A percentile compares a stretch with the other conserved stretches of the same genome.
Conservation (phyloP, 2,888 invertebrate species). For the Brachynemurus nebulosus region DNA sequence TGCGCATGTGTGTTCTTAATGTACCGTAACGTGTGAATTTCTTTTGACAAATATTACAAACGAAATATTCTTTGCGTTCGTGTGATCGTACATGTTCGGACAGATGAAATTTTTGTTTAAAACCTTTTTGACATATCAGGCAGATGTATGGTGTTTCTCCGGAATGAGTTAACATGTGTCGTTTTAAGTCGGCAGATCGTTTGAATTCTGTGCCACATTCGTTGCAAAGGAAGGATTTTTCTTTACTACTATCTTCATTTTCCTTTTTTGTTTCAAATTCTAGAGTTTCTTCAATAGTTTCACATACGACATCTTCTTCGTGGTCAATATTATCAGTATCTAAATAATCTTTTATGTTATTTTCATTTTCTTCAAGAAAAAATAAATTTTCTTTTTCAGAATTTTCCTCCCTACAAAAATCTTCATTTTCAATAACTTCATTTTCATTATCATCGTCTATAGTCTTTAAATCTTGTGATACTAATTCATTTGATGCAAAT, state of each 20-base stretch:
- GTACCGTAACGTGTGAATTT: slow-evolving; percentile 18
- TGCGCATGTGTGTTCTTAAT: slow-evolving; percentile 18
- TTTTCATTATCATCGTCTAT: not conserved
- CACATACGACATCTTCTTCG: not conserved
- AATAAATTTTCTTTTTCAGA: not conserved
- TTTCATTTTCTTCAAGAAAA: too few species aligned
- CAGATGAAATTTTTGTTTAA: slow-evolving; percentile 21
- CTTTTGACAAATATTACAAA: slow-evolving; percentile 19
- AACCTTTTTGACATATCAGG: slow-evolving; percentile 19
- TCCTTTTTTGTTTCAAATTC: not conserved
- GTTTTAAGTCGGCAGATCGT: not conserved
- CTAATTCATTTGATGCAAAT: too few species aligned
- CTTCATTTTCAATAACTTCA: too few species aligned
- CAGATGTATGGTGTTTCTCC: slow-evolving; percentile 17
- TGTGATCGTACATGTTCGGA: slow-evolving; percentile 21
- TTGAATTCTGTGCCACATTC: slow-evolving; percentile 6
- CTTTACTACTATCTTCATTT: too few species aligned
- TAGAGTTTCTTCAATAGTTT: not conserved
- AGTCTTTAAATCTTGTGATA: not conserved
- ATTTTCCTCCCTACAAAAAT: not conserved
- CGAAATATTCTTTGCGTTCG: slow-evolving; percentile 11
- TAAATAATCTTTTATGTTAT: not conserved
- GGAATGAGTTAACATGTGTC: slow-evolving; percentile 4
- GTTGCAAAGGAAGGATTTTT: slow-evolving; percentile 1
- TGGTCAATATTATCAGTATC: not conserved